Percentiles rank a stretch among this genome's conserved stretches.
phyloP scores from a whole-genome alignment of 2,888 invertebrate genomes.

The Acanthopleura granulata region DNA sequence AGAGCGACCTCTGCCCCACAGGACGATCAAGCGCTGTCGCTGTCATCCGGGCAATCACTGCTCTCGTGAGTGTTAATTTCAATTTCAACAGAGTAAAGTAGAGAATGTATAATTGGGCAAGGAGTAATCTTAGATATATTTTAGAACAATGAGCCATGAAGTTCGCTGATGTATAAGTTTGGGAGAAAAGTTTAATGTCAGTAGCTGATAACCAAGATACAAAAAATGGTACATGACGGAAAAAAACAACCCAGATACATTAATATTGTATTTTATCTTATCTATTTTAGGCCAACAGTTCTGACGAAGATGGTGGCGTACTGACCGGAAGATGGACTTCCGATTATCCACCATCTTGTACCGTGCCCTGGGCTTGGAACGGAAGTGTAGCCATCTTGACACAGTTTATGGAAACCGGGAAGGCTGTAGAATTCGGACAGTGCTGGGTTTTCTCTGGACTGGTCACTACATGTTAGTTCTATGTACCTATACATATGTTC shows the following conservation, averaged over 20 bases:
- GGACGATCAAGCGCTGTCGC: conserved; percentile 82
- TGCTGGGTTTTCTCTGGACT: conserved; percentile 67
- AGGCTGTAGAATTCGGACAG: conserved; percentile 63
- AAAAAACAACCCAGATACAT: too few species aligned
- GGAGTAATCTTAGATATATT: too few species aligned
- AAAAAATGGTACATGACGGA: too few species aligned
- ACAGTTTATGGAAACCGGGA: conserved; percentile 49
- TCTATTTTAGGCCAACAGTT: conserved; percentile 29
- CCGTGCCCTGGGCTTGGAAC: conserved; percentile 59
- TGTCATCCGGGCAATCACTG: conserved; percentile 84
- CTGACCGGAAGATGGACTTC: conserved; percentile 59
- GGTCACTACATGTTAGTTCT: conserved; percentile 56
- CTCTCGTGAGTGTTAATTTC: conserved; percentile 76
- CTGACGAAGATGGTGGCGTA: conserved; percentile 52
- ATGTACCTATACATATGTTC: too few species aligned
- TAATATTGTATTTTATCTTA: too few species aligned
- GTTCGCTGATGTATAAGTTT: too few species aligned
- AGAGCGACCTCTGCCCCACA: conserved; percentile 45
- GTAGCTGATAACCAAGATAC: too few species aligned
- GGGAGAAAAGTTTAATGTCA: too few species aligned
- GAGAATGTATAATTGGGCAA: too few species aligned
- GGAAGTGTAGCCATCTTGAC: conserved; percentile 63
- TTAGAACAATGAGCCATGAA: too few species aligned
- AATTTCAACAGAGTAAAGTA: too few species aligned
- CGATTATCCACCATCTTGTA: conserved; percentile 50